Base-by-base conservation (phyloP, 2,888 invertebrate genomes). In the Eutolmus rufibarbis region DNA sequence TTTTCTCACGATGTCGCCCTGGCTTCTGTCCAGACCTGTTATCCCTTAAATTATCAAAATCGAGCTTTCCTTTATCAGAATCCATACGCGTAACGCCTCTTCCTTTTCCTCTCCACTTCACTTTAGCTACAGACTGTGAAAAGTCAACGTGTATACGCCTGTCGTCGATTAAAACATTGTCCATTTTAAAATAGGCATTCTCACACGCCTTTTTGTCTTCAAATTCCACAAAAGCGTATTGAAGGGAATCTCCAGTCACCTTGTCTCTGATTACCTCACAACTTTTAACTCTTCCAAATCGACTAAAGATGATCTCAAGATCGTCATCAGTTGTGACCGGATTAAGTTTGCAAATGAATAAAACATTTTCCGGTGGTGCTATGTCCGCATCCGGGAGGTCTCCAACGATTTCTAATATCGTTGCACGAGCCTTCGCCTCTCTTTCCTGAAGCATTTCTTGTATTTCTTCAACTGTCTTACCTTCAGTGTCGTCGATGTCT, bases 161-260 rank as follows among this genome's bases (percentile, higher is more conserved):
- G 91, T 99, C 99, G 93, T 99, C 99, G 90, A 99, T 99, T 7
- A 99, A 93, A 0, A 99, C 99, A 94, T 99, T 99, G 92, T 99
- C 99, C 99, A 99, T 99, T 94, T 99, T 99, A 91, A 99, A 98
- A 93, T 97, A 99, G 0, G 99, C 99, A 90, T 97, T 97, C 93
- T 99, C 99, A 93, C 99, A 99, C 0, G 97, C 95, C 90, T 97
- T 97, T 89, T 95, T 95, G 86, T 98, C 96, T 89, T 96, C 97
- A 94, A 99, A 99, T 92, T 99, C 99, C 87, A 99, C 97, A 92
- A 99, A 99, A 0, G 99, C 99, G 93, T 99, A 99, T 91, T 99
- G 99, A 87, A 99, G 93, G 0, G 99, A 99, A 91, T 99, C 98
- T 0, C 96, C 97, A 1, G 96, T 96, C 91, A 97, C 96, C 89